These are phyloP conservation scores for Plectropomus leopardus DNA, from an alignment of 2,113 vertebrate genomes.

Conservation along the genomic window DNA sequence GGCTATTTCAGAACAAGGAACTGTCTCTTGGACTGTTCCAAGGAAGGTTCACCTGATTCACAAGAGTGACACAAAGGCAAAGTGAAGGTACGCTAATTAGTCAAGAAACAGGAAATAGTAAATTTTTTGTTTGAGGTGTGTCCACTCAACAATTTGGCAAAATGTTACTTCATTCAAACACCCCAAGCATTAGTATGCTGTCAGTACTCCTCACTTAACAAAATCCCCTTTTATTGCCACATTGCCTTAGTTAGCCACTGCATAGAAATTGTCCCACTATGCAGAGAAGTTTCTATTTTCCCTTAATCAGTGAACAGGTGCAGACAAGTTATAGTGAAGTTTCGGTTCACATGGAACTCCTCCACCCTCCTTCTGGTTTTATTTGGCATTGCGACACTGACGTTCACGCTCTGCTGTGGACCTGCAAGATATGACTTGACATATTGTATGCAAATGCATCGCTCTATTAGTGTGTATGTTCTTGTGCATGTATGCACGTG, in stretches of 20 bases:
- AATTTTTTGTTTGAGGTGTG: too few species aligned
- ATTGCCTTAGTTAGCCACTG: neutral
- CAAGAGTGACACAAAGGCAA: neutral
- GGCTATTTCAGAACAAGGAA: neutral
- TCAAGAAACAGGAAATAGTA: neutral
- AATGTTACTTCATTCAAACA: neutral
- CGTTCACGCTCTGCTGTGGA: neutral
- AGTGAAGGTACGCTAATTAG: neutral
- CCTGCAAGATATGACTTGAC: neutral
- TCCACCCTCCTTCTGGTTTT: conserved; percentile 9
- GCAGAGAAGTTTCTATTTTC: neutral
- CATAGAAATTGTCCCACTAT: neutral
- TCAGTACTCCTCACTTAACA: neutral
- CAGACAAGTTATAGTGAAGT: neutral
- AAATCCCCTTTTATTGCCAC: neutral
- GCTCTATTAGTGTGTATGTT: neutral
- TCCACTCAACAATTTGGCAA: neutral
- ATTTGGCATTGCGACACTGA: conserved; percentile 2
- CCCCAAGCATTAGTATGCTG: neutral
- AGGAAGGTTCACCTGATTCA: neutral
- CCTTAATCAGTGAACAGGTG: neutral
- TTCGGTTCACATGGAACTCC: conserved; percentile 1
- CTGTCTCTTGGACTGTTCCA: neutral
- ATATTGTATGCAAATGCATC: neutral
- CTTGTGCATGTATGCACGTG: neutral